Conservation (phyloP, 1,140 invertebrate genomes). For the Glossosoma conforme region DNA sequence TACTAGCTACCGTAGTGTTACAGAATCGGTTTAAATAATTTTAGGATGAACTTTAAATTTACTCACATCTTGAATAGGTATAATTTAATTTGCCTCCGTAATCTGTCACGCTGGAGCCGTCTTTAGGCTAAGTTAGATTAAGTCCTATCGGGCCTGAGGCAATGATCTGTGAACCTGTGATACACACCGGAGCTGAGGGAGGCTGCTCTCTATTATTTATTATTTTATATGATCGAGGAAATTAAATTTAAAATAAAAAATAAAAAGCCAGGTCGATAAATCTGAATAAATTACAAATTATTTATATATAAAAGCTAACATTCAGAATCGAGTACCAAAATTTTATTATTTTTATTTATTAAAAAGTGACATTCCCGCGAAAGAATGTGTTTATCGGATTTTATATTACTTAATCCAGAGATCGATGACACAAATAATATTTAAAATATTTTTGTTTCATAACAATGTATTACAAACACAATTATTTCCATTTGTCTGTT, state of each 20-base stretch:
- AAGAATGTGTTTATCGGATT: too few relatives aligned
- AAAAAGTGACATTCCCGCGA: too few relatives aligned
- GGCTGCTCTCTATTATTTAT: slow-evolving; percentile 20
- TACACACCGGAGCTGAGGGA: slow-evolving; percentile 28
- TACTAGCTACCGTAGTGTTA: slow-evolving; percentile 25
- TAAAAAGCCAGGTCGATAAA: not conserved
- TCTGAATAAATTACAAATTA: too few relatives aligned
- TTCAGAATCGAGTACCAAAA: too few relatives aligned
- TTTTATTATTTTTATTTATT: too few relatives aligned
- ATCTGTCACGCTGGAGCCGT: slow-evolving; percentile 13
- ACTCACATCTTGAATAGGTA: slow-evolving; percentile 21
- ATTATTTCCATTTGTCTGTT: too few relatives aligned
- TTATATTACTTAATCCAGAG: too few relatives aligned
- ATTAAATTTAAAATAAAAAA: not conserved
- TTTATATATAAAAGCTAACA: too few relatives aligned
- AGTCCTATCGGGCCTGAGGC: slow-evolving; percentile 30
- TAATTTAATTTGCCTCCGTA: slow-evolving; percentile 18
- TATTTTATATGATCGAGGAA: not conserved
- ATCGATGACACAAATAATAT: too few relatives aligned
- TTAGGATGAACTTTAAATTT: slow-evolving; percentile 25
- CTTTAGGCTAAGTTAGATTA: slow-evolving; percentile 26
- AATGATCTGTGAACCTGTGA: slow-evolving; percentile 33
- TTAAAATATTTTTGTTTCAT: too few relatives aligned
- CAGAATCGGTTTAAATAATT: slow-evolving; percentile 24
- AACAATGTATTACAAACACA: too few relatives aligned